Evolutionary conservation across 1,140 invertebrate species (phyloP).

Genomic region (Tribolium madens): DNA sequence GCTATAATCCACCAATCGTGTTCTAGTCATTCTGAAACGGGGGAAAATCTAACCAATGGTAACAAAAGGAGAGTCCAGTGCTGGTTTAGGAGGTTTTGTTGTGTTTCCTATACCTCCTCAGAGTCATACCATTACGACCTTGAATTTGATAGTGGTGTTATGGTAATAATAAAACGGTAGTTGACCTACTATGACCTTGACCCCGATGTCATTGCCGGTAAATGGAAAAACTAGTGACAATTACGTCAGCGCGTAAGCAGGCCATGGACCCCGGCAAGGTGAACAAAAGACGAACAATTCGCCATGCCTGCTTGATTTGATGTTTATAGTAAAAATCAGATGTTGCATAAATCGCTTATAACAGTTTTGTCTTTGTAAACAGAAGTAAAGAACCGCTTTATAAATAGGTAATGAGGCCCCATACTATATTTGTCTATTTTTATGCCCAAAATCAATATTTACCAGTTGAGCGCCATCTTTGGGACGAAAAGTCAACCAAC

Average conservation of each 20-base stretch:
- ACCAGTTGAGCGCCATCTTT: not conserved
- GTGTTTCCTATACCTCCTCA: conserved; percentile 21
- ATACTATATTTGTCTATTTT: not conserved
- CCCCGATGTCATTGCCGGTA: not conserved
- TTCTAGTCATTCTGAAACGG: not conserved
- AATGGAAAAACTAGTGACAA: conserved; percentile 16
- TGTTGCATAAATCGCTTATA: not conserved
- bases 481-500: not conserved
- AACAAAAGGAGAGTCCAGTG: not conserved
- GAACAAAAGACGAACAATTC: conserved; percentile 7
- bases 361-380: not conserved
- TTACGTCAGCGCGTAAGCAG: conserved; percentile 15
- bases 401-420: not conserved
- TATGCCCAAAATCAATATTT: not conserved
- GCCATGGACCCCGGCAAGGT: not conserved
- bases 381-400: not conserved
- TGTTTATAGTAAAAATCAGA: too few species aligned
- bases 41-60: not conserved
- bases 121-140: conserved; percentile 29
- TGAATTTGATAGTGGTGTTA: conserved; percentile 38
- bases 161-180: conserved; percentile 19
- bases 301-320: not conserved
- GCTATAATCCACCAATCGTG: not conserved
- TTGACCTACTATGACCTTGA: conserved; percentile 34
- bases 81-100: conserved; percentile 27